Conservation (phyloP, 2,888 invertebrate genomes). For the Scaptomyza flava region DNA sequence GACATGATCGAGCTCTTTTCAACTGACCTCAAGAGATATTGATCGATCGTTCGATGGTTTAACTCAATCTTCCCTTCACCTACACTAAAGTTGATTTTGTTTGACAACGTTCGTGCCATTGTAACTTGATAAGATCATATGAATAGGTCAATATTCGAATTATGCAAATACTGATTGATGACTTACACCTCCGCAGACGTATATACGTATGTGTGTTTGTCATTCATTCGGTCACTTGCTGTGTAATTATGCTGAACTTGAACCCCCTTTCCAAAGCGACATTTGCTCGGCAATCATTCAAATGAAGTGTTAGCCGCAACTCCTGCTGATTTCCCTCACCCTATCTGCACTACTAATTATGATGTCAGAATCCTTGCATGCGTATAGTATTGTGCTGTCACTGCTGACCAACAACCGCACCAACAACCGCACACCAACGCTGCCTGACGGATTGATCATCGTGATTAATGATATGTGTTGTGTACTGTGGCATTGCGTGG, state of each 20-base stretch:
- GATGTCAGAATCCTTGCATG: conserved; percentile 54
- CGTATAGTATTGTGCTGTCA: conserved; percentile 1
- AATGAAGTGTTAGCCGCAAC: conserved; percentile 43
- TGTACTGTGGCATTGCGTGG: conserved; percentile 68
- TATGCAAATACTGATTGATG: conserved; percentile 53
- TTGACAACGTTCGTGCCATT: no score
- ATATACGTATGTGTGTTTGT: not conserved
- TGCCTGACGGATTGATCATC: conserved; percentile 71
- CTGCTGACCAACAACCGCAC: conserved; percentile 24
- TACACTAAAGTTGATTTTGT: not conserved
- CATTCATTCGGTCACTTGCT: not conserved
- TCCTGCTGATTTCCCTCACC: conserved; percentile 37
- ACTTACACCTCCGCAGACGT: conserved; percentile 5
- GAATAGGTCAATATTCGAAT: not conserved
- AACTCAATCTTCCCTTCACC: not conserved
- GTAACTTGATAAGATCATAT: not conserved
- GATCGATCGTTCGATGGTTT: no score
- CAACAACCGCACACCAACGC: conserved; percentile 33
- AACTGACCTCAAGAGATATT: no score
- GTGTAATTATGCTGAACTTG: conserved; percentile 24
- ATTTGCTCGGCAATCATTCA: conserved; percentile 53
- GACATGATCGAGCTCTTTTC: no score
- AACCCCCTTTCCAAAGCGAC: conserved; percentile 4
- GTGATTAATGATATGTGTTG: conserved; percentile 64
- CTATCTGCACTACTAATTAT: conserved; percentile 64